Percentiles rank a stretch among this genome's conserved stretches.
Conservation (phyloP, 1,140 invertebrate species). For the Drosophila sp. region DNA sequence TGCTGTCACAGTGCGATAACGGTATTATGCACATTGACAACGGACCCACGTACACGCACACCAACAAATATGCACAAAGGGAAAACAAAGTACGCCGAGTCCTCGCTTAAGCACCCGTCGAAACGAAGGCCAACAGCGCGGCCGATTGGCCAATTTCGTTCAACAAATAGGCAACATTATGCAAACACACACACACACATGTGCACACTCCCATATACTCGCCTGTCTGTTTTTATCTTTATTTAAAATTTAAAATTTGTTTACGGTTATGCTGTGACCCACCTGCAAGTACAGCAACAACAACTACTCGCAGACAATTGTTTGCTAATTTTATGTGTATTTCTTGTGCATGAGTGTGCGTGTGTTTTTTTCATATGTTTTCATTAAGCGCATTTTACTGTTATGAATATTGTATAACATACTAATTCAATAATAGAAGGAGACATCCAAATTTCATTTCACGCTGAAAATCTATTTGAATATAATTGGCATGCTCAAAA, state of each 20-base stretch:
- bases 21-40: slow-evolving; percentile 81
- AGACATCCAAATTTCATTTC: slow-evolving; percentile 3
- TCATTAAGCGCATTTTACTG: slow-evolving; percentile 51
- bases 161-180: slow-evolving; percentile 51
- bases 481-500: slow-evolving; percentile 35
- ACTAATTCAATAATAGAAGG: slow-evolving; percentile 50
- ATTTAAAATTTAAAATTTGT: slow-evolving; percentile 29
- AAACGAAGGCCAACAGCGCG: slow-evolving; percentile 15
- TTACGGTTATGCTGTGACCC: background rate
- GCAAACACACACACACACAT: slow-evolving; percentile 1
- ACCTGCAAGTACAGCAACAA: slow-evolving; percentile 2
- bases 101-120: background rate
- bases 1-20: slow-evolving; percentile 74
- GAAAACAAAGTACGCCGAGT: background rate
- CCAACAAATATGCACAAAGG: slow-evolving; percentile 6
- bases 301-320: background rate
- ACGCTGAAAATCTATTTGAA: background rate
- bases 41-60: slow-evolving; percentile 42
- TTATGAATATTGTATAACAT: slow-evolving; percentile 60
- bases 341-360: slow-evolving; percentile 34
- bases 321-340: slow-evolving; percentile 42
- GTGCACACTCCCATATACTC: background rate
- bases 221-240: slow-evolving; percentile 12
- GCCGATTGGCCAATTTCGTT: slow-evolving; percentile 41
- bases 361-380: slow-evolving; percentile 48